Base-by-base conservation (phyloP, 2,888 invertebrate species). In the Andrena bicolor region DNA sequence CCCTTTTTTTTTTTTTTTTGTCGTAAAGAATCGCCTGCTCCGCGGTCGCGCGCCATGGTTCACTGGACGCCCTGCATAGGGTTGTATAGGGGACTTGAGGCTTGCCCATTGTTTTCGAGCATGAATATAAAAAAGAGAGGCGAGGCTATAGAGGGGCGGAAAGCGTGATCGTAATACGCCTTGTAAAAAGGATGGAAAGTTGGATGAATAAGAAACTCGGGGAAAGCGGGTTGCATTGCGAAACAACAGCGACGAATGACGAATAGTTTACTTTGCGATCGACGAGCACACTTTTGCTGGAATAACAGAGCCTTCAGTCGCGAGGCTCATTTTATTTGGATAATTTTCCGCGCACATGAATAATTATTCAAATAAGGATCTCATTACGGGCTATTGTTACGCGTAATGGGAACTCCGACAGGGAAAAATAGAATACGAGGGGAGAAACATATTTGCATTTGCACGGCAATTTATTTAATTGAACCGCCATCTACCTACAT, bases 121-220 rank as follows among this genome's bases (percentile, higher is more conserved):
- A 10, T 35, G 56, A 16, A 23, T 26, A 6, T 23, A 23, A 23
- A 56, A 5, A 35, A 41, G 41, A 41, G 41, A 61, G 8, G 8
- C 56, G 7, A 41, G 26, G 41, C 51, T 26, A 26, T n/a, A 35
- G 51, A 32, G 30, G 30, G 64, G 48, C 70, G 48, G 70, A 51
- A 80, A 80, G 65, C 32, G 53, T 13, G 65, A 65, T 70, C 51
- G 32, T 60, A 65, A 61, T 26, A 53, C 8, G n/a, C 28, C 23
- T 16, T 63, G 53, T 64, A 64, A 61, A 71, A 72, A 63, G 63
- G 66, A 35, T 72, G 66, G 53, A 80, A 80, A 79, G 79, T 69
- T 13, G 69, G 32, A 63, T 26, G 23, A 7, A 48, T 35, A 48
- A 48, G 30, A 41, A 56, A 23, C 10, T 20, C 48, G 53, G 32